Evolutionary conservation across 2,113 vertebrate species (phyloP).

Genomic region (Thalassarche chlororhynchos): DNA sequence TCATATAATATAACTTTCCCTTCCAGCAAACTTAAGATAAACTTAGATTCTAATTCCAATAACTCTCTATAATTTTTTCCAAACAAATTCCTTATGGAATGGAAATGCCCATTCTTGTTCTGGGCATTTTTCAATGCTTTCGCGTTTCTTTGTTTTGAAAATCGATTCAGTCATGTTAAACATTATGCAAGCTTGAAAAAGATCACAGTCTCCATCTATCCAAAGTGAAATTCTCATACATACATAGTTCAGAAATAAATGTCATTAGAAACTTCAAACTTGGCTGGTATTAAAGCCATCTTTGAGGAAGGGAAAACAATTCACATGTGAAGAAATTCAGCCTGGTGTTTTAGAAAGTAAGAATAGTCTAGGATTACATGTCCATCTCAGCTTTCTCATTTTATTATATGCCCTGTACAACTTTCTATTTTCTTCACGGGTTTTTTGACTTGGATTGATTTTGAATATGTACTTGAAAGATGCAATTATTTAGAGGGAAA

Average conservation of each 20-base stretch:
- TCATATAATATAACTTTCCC: constrained; percentile 44
- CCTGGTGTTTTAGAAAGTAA: background rate
- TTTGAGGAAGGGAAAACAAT: background rate
- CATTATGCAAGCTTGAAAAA: constrained; percentile 29
- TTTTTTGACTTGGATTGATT: background rate
- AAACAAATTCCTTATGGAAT: constrained; percentile 58
- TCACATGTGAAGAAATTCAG: constrained; percentile 19
- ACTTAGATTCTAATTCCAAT: constrained; percentile 58
- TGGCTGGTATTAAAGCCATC: constrained; percentile 45
- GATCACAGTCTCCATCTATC: constrained; percentile 10
- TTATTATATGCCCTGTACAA: background rate
- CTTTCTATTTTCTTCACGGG: background rate
- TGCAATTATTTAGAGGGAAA: background rate
- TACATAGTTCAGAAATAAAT: constrained; percentile 39
- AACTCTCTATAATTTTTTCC: constrained; percentile 43
- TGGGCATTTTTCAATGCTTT: constrained; percentile 36
- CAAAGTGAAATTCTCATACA: constrained; percentile 28
- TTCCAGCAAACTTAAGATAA: constrained; percentile 58
- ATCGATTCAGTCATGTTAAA: constrained; percentile 46
- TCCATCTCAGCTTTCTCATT: constrained; percentile 28
- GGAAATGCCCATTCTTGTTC: constrained; percentile 29
- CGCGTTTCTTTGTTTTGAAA: constrained; percentile 42
- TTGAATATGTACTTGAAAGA: background rate
- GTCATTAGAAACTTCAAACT: constrained; percentile 39
- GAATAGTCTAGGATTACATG: constrained; percentile 5